Base-by-base conservation (phyloP, 1,140 invertebrate species). In the Dufourea novaeangliae region DNA sequence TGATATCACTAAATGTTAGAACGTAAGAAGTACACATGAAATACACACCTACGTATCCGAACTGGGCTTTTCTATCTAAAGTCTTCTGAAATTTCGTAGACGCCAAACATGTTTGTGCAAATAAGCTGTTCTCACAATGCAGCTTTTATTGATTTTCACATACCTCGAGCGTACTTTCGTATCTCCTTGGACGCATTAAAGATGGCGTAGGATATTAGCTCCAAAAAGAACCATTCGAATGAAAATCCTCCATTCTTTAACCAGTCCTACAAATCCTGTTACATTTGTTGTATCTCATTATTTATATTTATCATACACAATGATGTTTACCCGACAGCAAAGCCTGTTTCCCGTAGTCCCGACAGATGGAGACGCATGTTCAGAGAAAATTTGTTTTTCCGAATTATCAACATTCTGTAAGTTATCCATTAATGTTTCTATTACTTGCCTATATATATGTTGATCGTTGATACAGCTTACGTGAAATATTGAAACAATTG, bases 1-100 rank as follows among this genome's bases (percentile, higher is more conserved):
- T 22, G 25, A 44, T 64, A 54, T 57, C 66, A 11, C 39, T 85
- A 74, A 71, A 52, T 85, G 82, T 84, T 84, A 81, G 56, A 71
- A 34, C 41, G 25, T 84, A 85, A 84, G 64, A 46, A 71, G 63
- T 74, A 80, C 66, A 63, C 64, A 61, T 77, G 61, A 84, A 85
- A 84, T 85, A 85, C 63, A 85, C 54, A 22, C 27, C 73, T 84
- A 73, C 70, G 83, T 80, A 79, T 83, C 82, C 25, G 32, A 25
- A 20, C 17, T n/a, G 22, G 10, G 29, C 37, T 44, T 59, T 12
- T 44, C 14, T 22, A 20, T 6, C 29, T 5, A 5, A 14, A 20
- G 17, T 12, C 25, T 29, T 29, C 0, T n/a, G 2, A 1, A n/a
- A 54, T 39, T 44, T 66, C 39, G 27, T 12, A 3, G 2, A 32